Percentiles rank a stretch among this genome's conserved stretches.
Evolutionary conservation across 2,888 invertebrate species (phyloP).

Genomic region (Chalcis sispes): DNA sequence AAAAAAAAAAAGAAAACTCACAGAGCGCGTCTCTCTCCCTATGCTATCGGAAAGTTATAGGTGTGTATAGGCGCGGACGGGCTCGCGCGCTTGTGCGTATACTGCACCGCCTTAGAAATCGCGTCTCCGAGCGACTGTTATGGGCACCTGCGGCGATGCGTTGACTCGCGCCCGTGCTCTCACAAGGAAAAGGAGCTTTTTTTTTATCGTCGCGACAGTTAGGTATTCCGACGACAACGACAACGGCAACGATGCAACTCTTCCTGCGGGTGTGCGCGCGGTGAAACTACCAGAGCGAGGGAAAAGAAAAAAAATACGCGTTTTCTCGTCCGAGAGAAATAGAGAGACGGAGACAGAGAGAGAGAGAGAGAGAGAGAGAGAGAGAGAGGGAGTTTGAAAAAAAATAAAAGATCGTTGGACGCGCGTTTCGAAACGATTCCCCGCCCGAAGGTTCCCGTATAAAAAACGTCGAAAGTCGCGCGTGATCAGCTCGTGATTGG

Average conservation of each 20-base stretch:
- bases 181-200: conserved; percentile 27
- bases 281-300: conserved; percentile 48
- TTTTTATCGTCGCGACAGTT: conserved; percentile 54
- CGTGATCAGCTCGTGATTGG: conserved; percentile 43
- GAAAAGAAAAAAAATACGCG: too few relatives aligned
- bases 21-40: too few relatives aligned
- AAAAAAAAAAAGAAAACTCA: conserved; percentile 22
- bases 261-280: conserved; percentile 38
- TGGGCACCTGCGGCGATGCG: conserved; percentile 56
- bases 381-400: too few relatives aligned
- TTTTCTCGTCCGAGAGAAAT: conserved; percentile 36
- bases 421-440: conserved; percentile 54
- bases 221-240: conserved; percentile 57
- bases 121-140: conserved; percentile 49
- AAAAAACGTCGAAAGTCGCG: conserved; percentile 55
- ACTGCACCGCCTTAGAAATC: conserved; percentile 44
- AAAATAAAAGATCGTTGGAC: conserved; percentile 3
- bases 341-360: background rate
- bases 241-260: conserved; percentile 36
- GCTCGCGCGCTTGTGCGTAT: background rate
- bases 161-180: conserved; percentile 17
- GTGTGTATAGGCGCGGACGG: background rate
- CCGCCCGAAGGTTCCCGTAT: conserved; percentile 47
- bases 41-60: too few relatives aligned
- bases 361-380: conserved; percentile 3